phyloP scores from a whole-genome alignment of 2,113 vertebrate species.

The Dromas ardeola region DNA sequence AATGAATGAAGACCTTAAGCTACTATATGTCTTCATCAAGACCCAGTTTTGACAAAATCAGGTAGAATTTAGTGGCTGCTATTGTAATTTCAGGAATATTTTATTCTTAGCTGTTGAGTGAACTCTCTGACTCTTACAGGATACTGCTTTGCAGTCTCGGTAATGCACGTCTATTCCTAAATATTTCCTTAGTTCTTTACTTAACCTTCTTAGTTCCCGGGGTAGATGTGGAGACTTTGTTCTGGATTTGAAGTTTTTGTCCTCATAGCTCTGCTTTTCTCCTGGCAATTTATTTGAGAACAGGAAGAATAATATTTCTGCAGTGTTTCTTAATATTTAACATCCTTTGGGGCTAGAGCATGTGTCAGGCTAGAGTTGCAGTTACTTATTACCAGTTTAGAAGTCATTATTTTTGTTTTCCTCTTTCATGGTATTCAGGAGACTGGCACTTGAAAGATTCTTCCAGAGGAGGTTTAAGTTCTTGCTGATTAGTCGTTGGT shows the following conservation, averaged over 20 bases:
- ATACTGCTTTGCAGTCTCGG: not conserved
- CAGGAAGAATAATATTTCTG: slow-evolving; percentile 45
- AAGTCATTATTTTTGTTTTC: slow-evolving; percentile 57
- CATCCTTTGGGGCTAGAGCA: not conserved
- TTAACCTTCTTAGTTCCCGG: not conserved
- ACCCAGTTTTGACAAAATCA: not conserved
- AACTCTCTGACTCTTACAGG: not conserved
- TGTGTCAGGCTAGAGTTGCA: slow-evolving; percentile 17
- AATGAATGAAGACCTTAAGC: not conserved
- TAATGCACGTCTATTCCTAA: not conserved
- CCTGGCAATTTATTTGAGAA: not conserved
- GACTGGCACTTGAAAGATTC: slow-evolving; percentile 43
- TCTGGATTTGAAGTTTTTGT: not conserved
- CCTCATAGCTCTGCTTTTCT: not conserved
- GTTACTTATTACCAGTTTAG: slow-evolving; percentile 53
- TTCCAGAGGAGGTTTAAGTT: slow-evolving; percentile 21
- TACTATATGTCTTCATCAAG: not conserved
- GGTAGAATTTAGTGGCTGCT: not conserved
- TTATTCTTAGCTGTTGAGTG: not conserved
- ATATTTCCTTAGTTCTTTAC: not conserved
- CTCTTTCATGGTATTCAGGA: not conserved
- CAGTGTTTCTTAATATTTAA: not conserved
- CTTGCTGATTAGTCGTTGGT: slow-evolving; percentile 36
- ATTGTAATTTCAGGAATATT: not conserved
- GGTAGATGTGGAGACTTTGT: not conserved